Percentiles rank a stretch among this genome's conserved stretches.
These are phyloP conservation scores for Blastobasis lacticolella DNA, from an alignment of 2,888 invertebrate genomes.

Conservation along the genomic window DNA sequence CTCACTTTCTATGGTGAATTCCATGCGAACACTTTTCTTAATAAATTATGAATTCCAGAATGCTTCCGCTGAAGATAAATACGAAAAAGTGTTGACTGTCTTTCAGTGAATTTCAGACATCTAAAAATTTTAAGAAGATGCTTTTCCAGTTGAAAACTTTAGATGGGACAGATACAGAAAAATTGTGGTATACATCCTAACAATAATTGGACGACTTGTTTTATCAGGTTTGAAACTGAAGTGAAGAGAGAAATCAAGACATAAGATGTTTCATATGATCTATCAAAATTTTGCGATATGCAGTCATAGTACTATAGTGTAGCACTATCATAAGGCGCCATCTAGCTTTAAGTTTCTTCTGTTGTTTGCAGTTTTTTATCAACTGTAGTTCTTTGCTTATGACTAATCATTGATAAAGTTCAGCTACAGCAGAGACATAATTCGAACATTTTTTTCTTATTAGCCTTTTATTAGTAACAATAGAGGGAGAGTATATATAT, in stretches of 20 bases:
- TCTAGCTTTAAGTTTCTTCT: too few relatives aligned
- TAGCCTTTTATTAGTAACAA: neutral
- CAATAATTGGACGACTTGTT: neutral
- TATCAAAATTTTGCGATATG: too few relatives aligned
- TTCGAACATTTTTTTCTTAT: neutral
- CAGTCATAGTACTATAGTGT: too few relatives aligned
- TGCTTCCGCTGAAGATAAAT: too few relatives aligned
- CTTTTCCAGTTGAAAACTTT: too few relatives aligned
- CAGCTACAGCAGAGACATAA: neutral
- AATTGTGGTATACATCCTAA: neutral
- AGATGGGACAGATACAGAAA: neutral
- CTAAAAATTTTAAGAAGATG: too few relatives aligned
- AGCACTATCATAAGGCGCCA: too few relatives aligned
- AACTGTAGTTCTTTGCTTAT: neutral
- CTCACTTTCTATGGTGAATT: too few relatives aligned
- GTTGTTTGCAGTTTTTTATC: neutral
- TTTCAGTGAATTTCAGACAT: too few relatives aligned
- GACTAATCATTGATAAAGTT: neutral
- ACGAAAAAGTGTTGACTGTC: too few relatives aligned
- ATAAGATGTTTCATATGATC: neutral
- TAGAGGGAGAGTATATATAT: neutral
- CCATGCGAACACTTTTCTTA: too few relatives aligned
- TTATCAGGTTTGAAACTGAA: neutral
- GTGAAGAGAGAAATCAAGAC: neutral
- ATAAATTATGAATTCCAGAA: too few relatives aligned